These are phyloP conservation scores for Cinclus cinclus DNA, from an alignment of 2,113 vertebrate species.

Conservation along the genomic window DNA sequence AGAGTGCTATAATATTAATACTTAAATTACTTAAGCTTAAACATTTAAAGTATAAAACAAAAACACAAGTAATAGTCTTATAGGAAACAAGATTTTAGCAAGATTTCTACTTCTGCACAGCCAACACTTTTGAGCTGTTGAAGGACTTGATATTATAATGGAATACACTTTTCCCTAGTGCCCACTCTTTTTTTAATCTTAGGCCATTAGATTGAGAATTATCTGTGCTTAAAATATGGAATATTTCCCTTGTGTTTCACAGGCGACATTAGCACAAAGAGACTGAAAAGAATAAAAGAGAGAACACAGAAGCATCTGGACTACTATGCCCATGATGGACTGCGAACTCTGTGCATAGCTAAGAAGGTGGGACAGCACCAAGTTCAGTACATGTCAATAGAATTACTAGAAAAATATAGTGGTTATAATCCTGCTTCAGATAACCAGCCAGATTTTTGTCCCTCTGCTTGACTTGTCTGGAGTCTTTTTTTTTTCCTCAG, in stretches of 20 bases:
- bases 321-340: conserved; percentile 85
- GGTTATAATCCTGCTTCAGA: not conserved
- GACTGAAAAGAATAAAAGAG: conserved; percentile 73
- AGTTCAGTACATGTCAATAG: not conserved
- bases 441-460: not conserved
- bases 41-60: not conserved
- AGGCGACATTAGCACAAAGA: conserved; percentile 67
- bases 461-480: not conserved
- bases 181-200: not conserved
- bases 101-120: not conserved
- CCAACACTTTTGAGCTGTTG: not conserved
- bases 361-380: conserved; percentile 81
- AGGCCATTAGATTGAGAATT: not conserved
- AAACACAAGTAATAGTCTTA: not conserved
- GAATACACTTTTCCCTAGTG: not conserved
- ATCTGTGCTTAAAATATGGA: not conserved
- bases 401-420: not conserved
- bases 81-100: not conserved
- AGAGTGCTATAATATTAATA: not conserved
- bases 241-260: conserved; percentile 44
- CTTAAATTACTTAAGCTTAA: too few species aligned
- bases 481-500: not conserved
- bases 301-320: conserved; percentile 88
- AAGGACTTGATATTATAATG: not conserved
- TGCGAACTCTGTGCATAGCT: conserved; percentile 89